Evolutionary conservation across 2,797 vertebrate genomes (phyloP).

Genomic region (Onychomys arenicola): DNA sequence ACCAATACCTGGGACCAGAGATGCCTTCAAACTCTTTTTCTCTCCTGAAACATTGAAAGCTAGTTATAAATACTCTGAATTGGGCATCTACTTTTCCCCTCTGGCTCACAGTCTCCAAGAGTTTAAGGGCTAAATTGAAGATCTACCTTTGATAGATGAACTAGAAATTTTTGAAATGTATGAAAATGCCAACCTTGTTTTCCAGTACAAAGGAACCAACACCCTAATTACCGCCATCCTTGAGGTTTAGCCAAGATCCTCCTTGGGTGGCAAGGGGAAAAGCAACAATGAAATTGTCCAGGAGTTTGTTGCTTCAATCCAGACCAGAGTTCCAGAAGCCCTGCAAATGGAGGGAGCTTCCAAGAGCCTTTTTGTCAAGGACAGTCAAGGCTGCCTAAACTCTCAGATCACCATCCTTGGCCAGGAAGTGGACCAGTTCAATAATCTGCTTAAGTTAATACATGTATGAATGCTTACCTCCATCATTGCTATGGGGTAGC

Average conservation of each 20-base stretch:
- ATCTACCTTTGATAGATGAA: conserved; percentile 90
- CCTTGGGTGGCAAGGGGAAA: no score
- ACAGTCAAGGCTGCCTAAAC: conserved; percentile 89
- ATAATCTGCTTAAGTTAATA: conserved; percentile 89
- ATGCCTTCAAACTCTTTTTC: conserved; percentile 91
- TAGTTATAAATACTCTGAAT: conserved; percentile 88
- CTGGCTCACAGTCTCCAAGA: conserved; percentile 87
- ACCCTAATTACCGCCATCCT: no score
- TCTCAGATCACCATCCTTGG: conserved; percentile 92
- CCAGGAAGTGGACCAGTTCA: conserved; percentile 93
- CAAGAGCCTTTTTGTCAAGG: conserved; percentile 88
- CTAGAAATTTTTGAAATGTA: conserved; percentile 93
- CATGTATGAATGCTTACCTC: conserved; percentile 79
- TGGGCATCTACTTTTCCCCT: conserved; percentile 90
- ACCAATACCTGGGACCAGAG: conserved; percentile 92
- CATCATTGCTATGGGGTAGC: neutral
- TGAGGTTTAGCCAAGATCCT: no score
- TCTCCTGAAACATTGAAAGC: conserved; percentile 86
- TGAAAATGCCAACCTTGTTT: conserved; percentile 91
- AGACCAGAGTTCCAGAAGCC: conserved; percentile 85
- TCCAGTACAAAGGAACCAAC: conserved; percentile 83
- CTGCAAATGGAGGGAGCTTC: conserved; percentile 89
- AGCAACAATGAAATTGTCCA: no score
- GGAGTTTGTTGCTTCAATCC: no score
- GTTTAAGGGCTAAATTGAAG: conserved; percentile 90